Percentiles rank a stretch among this genome's conserved stretches.
phyloP scores from a whole-genome alignment of 2,888 invertebrate genomes.

The Oxyteleia sp. region DNA sequence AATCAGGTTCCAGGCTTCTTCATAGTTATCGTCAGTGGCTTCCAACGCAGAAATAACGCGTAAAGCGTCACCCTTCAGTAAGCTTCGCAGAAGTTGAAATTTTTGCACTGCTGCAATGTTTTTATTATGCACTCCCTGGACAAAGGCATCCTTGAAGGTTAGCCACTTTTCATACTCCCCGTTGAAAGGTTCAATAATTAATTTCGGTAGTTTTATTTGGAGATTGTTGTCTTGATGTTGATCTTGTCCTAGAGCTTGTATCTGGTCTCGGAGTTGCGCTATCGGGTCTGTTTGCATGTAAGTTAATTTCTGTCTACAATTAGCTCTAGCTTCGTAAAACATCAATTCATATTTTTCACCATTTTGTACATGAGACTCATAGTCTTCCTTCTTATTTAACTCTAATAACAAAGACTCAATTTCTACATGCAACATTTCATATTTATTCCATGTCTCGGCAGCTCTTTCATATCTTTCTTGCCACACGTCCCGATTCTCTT shows the following conservation, averaged over 20 bases:
- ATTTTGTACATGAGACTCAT: not conserved
- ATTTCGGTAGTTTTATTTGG: not conserved
- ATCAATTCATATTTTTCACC: not conserved
- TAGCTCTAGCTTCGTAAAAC: conserved; percentile 10
- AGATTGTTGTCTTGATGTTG: conserved; percentile 3
- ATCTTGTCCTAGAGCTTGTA: not conserved
- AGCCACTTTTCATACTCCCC: conserved; percentile 52
- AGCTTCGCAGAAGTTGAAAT: conserved; percentile 35
- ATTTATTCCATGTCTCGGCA: not conserved
- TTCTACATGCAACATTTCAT: too few species aligned
- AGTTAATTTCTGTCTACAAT: not conserved
- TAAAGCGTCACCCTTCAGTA: conserved; percentile 24
- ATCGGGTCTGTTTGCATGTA: not conserved
- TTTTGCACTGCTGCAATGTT: conserved; percentile 29
- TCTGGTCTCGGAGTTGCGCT: conserved; percentile 5
- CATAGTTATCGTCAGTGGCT: conserved; percentile 30
- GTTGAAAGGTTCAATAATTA: conserved; percentile 55
- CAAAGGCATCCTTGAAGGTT: conserved; percentile 43
- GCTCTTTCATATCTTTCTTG: not conserved
- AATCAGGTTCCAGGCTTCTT: conserved; percentile 26
- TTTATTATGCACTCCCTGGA: conserved; percentile 14
- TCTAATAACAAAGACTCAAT: not conserved
- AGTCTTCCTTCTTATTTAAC: not conserved
- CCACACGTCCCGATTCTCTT: not conserved
- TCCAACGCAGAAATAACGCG: conserved; percentile 34